Conservation (phyloP, 2,888 invertebrate genomes). For the Meteorus cinctellus region DNA sequence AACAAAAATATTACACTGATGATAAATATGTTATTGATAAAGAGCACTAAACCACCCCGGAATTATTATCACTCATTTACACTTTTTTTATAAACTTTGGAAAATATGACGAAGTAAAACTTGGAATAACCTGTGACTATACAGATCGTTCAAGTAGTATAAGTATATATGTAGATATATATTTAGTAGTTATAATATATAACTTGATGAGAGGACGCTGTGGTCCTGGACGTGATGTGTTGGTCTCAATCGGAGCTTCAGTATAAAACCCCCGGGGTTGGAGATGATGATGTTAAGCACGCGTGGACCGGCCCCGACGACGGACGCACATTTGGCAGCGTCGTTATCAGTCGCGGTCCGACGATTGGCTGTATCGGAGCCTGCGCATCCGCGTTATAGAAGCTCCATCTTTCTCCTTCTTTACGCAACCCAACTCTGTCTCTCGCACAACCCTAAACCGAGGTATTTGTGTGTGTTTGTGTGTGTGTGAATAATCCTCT, state of each 20-base stretch:
- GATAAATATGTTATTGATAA: neutral
- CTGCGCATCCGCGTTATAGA: slow-evolving; percentile 65
- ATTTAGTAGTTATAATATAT: slow-evolving; percentile 13
- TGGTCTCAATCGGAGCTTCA: slow-evolving; percentile 34
- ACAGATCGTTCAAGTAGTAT: neutral
- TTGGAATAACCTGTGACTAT: neutral
- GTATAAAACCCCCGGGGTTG: slow-evolving; percentile 49
- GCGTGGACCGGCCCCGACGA: slow-evolving; percentile 69
- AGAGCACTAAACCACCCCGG: neutral
- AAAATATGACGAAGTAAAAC: neutral
- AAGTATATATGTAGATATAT: neutral
- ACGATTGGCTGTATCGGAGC: slow-evolving; percentile 73
- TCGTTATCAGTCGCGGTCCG: slow-evolving; percentile 72
- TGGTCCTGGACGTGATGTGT: slow-evolving; percentile 35
- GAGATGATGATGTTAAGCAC: slow-evolving; percentile 59
- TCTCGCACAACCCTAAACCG: neutral
- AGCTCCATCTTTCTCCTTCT: slow-evolving; percentile 40
- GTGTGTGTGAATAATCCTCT: neutral
- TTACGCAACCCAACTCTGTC: slow-evolving; percentile 16
- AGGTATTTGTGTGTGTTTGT: neutral
- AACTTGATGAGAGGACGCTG: slow-evolving; percentile 33
- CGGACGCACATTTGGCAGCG: slow-evolving; percentile 70
- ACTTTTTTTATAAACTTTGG: neutral
- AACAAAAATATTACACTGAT: neutral
- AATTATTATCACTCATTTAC: neutral